Percentiles rank a stretch among this genome's conserved stretches.
Conservation (phyloP, 1,140 invertebrate species). For the Drosophila carrolli region DNA sequence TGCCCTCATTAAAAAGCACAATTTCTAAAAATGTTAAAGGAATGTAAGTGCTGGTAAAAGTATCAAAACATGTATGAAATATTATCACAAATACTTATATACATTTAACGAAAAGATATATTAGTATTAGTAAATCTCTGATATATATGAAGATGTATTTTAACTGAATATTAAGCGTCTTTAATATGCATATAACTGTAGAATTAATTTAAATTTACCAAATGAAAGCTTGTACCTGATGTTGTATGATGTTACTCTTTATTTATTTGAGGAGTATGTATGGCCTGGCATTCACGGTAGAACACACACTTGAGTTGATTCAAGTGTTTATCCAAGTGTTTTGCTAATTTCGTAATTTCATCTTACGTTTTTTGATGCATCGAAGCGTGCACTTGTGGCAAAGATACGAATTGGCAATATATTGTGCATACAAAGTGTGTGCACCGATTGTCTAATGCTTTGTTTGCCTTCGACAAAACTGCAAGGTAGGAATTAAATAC, state of each 20-base stretch:
- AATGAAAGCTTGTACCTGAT: neutral
- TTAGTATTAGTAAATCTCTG: no score
- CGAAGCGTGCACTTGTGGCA: constrained; percentile 33
- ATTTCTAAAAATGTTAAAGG: no score
- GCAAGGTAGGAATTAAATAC: constrained; percentile 57
- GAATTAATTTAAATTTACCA: no score
- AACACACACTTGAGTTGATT: constrained; percentile 22
- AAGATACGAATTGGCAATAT: constrained; percentile 45
- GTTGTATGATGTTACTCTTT: neutral
- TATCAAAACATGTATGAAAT: no score
- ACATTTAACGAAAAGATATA: no score
- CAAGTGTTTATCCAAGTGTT: constrained; percentile 39
- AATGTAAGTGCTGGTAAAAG: no score
- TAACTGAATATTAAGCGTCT: no score
- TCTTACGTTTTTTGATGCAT: constrained; percentile 37
- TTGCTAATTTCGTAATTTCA: constrained; percentile 44
- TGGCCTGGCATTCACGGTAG: constrained; percentile 12
- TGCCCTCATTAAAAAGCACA: neutral
- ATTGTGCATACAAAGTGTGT: constrained; percentile 52
- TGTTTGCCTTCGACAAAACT: constrained; percentile 50
- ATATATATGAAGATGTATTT: no score
- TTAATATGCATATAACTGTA: no score
- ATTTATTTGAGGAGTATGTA: constrained; percentile 2
- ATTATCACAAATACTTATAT: no score
- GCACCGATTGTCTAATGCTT: constrained; percentile 12